phyloP scores from a whole-genome alignment of 2,888 invertebrate species.

The Calliopum simillimum region DNA sequence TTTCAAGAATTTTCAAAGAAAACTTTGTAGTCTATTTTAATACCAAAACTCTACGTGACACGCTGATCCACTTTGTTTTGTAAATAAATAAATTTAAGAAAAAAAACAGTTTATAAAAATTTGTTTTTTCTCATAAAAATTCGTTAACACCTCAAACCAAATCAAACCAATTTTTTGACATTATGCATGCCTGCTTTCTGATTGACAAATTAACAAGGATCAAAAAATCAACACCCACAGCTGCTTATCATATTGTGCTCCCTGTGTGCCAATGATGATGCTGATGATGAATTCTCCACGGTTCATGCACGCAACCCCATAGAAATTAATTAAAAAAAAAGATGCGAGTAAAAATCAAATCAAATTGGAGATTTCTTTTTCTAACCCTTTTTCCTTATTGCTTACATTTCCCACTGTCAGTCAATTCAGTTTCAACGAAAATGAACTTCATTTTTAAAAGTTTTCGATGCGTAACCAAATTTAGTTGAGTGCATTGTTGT shows the following conservation, averaged over 20 bases:
- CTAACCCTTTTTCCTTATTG: neutral
- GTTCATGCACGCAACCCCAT: constrained; percentile 29
- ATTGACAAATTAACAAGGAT: constrained; percentile 58
- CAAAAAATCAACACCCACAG: constrained; percentile 55
- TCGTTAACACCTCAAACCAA: neutral
- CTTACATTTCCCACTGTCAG: neutral
- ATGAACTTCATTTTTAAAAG: constrained; percentile 34
- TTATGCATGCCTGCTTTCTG: constrained; percentile 48
- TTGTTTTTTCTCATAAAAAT: no score
- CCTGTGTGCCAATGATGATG: neutral
- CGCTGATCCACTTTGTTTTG: no score
- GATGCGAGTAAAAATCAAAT: neutral
- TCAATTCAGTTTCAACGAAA: neutral
- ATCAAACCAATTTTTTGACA: constrained; percentile 24
- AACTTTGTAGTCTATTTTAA: no score
- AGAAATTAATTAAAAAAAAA: constrained; percentile 53
- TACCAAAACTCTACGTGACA: no score
- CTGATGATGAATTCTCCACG: constrained; percentile 21
- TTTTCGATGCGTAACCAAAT: constrained; percentile 41
- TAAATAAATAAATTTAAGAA: no score
- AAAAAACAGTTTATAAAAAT: no score
- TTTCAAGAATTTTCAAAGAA: no score
- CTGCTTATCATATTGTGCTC: constrained; percentile 15
- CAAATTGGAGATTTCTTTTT: neutral
- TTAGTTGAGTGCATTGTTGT: constrained; percentile 26